phyloP scores from a whole-genome alignment of 2,797 vertebrate species.

The Hyperoplus lanceolatus region DNA sequence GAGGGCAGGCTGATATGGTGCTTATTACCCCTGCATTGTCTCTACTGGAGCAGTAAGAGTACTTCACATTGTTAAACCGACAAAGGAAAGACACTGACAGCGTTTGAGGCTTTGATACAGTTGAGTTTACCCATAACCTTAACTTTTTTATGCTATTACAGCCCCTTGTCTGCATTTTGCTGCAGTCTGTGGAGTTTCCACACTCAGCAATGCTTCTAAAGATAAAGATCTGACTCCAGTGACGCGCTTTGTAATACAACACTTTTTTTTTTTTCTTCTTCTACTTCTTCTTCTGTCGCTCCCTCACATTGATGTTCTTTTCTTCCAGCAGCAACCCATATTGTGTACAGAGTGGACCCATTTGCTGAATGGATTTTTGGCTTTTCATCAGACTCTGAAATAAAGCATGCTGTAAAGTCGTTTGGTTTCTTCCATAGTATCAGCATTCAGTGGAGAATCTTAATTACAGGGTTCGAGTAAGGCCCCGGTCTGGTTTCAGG shows the following conservation, averaged over 20 bases:
- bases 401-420: conserved; percentile 84
- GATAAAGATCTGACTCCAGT: conserved; percentile 54
- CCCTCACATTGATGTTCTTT: conserved; percentile 70
- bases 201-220: conserved; percentile 40
- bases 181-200: conserved; percentile 52
- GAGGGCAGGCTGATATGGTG: conserved; percentile 47
- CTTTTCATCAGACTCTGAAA: conserved; percentile 79
- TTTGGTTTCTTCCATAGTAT: conserved; percentile 87
- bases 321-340: conserved; percentile 56
- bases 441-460: conserved; percentile 85
- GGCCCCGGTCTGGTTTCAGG: conserved; percentile 83
- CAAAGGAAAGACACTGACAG: conserved; percentile 7
- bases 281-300: conserved; percentile 21
- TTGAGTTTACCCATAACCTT: not conserved
- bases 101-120: conserved; percentile 18
- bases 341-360: conserved; percentile 60
- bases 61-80: conserved; percentile 18
- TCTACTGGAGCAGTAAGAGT: conserved; percentile 47
- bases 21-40: conserved; percentile 69
- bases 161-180: conserved; percentile 33
- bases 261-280: conserved; percentile 38
- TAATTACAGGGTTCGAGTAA: conserved; percentile 85
- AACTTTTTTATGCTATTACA: conserved; percentile 24
- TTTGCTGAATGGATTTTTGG: conserved; percentile 83
- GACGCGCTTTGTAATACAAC: conserved; percentile 65